Evolutionary conservation across 2,888 invertebrate species (phyloP), one percentile per base, ranked within the genome.

Genomic region (Achlya flavicornis): DNA sequence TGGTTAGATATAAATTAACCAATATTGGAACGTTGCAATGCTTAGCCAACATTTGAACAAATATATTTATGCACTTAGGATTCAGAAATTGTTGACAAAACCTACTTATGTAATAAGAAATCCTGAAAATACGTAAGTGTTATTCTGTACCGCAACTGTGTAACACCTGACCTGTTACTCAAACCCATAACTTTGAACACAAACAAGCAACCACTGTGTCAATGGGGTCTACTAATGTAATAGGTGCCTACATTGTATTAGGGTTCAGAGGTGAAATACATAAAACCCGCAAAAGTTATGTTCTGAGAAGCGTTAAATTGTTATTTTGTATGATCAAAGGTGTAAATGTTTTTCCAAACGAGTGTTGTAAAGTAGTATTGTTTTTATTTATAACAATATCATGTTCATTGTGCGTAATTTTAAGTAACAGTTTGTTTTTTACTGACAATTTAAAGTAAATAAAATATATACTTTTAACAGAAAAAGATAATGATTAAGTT

Each of bases 1-100:
- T 26, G 26, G 26, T 26, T 26, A 26, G 26, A 26, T 26, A 26
- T 26, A 26, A n/a, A n/a, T n/a, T 26, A 26, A 26, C 2, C 26
- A n/a, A n/a, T n/a, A n/a, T n/a, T n/a, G n/a, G n/a, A n/a, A n/a
- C 26, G 26, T 35, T 5, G 35, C 35, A 6, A 38, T 38, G 10
- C 10, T 10, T 38, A 38, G 10, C 38, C 38, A 38, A 38, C 38
- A 38, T 38, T 38, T 38, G 38, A 38, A 38, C 38, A 38, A 38
- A 38, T 38, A 38, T 38, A 0, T 38, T 3, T 8, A 8, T 26
- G 26, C 26, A 26, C 26, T 35, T 35, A 35, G 35, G 35, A 35
- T 35, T 35, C 0, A 35, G 35, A 35, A 3, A 35, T 8, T 38
- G 7, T 43, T 43, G 43, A 3, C 14, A 63, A 65, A 60, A 65